phyloP scores from a whole-genome alignment of 2,113 vertebrate species.

The Myocastor coypus region DNA sequence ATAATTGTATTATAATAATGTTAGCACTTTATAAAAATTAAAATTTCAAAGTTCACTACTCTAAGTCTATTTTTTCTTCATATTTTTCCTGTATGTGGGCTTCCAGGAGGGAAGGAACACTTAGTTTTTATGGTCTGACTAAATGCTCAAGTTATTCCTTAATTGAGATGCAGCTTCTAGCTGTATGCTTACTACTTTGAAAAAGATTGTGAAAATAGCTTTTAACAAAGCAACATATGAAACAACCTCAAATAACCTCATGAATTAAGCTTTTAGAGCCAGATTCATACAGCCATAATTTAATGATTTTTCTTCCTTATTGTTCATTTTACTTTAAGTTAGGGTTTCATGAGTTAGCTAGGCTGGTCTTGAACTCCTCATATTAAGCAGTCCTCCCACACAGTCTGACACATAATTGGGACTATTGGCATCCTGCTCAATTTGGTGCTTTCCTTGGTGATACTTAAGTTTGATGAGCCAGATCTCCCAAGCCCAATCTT shows the following conservation, averaged over 20 bases:
- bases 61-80: not conserved
- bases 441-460: constrained; percentile 43
- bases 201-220: constrained; percentile 56
- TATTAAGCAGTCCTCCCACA: not conserved
- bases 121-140: constrained; percentile 49
- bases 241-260: constrained; percentile 39
- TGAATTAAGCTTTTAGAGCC: constrained; percentile 13
- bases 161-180: not conserved
- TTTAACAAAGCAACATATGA: constrained; percentile 54
- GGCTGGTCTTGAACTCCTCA: too few species aligned
- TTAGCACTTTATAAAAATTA: constrained; percentile 34
- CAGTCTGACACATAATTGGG: too few species aligned
- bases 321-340: not conserved
- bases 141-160: constrained; percentile 15
- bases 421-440: not conserved
- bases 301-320: not conserved
- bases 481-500: not conserved
- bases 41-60: constrained; percentile 25
- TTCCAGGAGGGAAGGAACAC: constrained; percentile 35
- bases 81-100: not conserved
- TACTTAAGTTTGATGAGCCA: not conserved
- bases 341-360: too few species aligned
- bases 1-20: not conserved
- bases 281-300: not conserved
- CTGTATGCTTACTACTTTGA: not conserved